Evolutionary conservation across 1,140 invertebrate genomes (phyloP), one percentile per base, ranked within the genome.

Genomic region (Manduca sexta): DNA sequence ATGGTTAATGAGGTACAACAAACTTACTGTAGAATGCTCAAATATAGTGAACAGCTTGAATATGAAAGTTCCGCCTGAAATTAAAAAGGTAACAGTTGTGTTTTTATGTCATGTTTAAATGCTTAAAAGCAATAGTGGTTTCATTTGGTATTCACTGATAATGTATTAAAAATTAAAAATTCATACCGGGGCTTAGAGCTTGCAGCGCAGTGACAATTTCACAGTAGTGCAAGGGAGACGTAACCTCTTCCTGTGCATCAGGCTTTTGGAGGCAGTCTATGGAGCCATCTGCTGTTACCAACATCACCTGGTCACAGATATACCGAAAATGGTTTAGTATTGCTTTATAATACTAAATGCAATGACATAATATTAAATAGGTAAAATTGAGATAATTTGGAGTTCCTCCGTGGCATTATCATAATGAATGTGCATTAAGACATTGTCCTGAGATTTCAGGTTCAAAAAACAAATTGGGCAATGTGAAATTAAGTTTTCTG

Each of bases 1-100:
- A 64, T 91, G 92, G 58, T 91, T 90, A 0, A 99, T 86, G 1
- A 98, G 74, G 73, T 94, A 98, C 15, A 98, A 67, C 2, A 97
- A 70, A 44, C 90, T 92, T 0, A 97, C 86, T 1, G 95, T 92
- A 11, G 91, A 86, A 48, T 92, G 89, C 74, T 98, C 96, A 74
- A 96, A 98, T 38, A 93, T 89, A 1, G 97, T 98, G 68, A 99
- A 98, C 59, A 97, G 90, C 87, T 99, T 99, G n/a, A 98, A 69
- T 0, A 99, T 86, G 49, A 98, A 91, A 56, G 86, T 91, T 2
- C 97, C 97, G 46, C 91, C 91, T 89, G 72, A 53, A 87, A 87
- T 52, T 17, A 57, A 48, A 38, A 44, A 29, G 37, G 0, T 37
- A 49, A 46, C 0, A 26, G 4, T 26, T 26, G 2, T 26, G 1